Percentiles rank a stretch among this genome's conserved stretches.
Evolutionary conservation across 2,113 vertebrate species (phyloP).

Genomic region (Pongo pygmaeus): DNA sequence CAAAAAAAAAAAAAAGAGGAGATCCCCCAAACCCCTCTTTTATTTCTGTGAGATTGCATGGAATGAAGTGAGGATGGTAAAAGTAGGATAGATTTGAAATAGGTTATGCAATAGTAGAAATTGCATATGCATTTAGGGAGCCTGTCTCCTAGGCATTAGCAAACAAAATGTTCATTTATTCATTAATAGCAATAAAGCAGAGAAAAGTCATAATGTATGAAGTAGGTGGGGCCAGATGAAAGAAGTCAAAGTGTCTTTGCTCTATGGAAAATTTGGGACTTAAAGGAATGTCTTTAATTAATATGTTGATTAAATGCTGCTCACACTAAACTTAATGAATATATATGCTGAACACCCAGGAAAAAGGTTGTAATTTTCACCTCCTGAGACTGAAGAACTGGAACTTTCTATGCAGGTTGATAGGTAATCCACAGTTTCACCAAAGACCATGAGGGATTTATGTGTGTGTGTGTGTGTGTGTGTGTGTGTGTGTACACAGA

Average conservation of each 20-base stretch:
- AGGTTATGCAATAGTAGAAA: not conserved
- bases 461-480: not conserved
- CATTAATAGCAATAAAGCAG: not conserved
- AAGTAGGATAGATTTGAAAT: not conserved
- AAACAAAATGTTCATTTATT: not conserved
- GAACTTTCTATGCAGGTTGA: not conserved
- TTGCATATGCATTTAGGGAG: not conserved
- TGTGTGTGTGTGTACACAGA: not conserved
- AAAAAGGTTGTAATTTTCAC: not conserved
- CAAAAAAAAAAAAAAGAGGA: not conserved
- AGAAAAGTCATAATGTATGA: not conserved
- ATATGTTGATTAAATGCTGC: not conserved
- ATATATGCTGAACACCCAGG: not conserved
- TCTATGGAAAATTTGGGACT: not conserved
- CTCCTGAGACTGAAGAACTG: not conserved
- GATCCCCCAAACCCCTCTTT: rapidly evolving
- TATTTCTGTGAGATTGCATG: not conserved
- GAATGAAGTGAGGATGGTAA: not conserved
- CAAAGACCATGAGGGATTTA: not conserved
- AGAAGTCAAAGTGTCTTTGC: not conserved
- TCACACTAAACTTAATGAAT: not conserved
- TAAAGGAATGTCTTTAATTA: not conserved
- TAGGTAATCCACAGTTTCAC: not conserved
- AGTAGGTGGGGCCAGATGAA: not conserved
- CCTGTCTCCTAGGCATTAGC: not conserved